phyloP scores from a whole-genome alignment of 1,140 invertebrate genomes.

The Cylas formicarius region DNA sequence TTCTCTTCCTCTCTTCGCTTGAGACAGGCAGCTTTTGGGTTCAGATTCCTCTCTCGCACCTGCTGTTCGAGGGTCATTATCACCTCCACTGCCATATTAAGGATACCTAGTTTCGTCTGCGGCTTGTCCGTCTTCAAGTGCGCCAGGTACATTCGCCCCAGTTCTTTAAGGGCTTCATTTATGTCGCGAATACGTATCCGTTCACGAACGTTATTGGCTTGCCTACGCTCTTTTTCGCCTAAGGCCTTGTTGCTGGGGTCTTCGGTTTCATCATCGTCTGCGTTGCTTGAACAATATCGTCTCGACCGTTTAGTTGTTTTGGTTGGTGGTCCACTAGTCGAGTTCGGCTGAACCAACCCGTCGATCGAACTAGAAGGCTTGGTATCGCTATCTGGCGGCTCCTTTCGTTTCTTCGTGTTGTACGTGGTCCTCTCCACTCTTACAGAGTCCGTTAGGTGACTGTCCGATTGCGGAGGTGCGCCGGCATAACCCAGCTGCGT shows the following conservation, averaged over 20 bases:
- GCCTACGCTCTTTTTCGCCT: conserved; percentile 90
- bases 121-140: conserved; percentile 94
- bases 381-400: conserved; percentile 68
- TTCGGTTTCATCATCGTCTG: conserved; percentile 57
- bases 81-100: conserved; percentile 97
- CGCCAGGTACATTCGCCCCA: conserved; percentile 94
- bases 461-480: conserved; percentile 42
- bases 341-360: conserved; percentile 44
- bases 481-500: conserved; percentile 38
- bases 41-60: conserved; percentile 95
- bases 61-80: conserved; percentile 96
- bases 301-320: conserved; percentile 63
- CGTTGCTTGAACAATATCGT: conserved; percentile 53
- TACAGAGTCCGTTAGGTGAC: conserved; percentile 45
- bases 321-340: conserved; percentile 49
- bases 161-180: conserved; percentile 93
- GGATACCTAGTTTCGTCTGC: conserved; percentile 90
- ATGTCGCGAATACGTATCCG: conserved; percentile 96
- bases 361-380: conserved; percentile 63
- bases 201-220: conserved; percentile 98
- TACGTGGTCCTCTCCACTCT: conserved; percentile 44
- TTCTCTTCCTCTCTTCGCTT: conserved; percentile 97
- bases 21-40: conserved; percentile 95
- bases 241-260: conserved; percentile 87
- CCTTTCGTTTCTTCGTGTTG: conserved; percentile 72